Base-by-base conservation (phyloP, 1,140 invertebrate species). In the Portunus trituberculatus region DNA sequence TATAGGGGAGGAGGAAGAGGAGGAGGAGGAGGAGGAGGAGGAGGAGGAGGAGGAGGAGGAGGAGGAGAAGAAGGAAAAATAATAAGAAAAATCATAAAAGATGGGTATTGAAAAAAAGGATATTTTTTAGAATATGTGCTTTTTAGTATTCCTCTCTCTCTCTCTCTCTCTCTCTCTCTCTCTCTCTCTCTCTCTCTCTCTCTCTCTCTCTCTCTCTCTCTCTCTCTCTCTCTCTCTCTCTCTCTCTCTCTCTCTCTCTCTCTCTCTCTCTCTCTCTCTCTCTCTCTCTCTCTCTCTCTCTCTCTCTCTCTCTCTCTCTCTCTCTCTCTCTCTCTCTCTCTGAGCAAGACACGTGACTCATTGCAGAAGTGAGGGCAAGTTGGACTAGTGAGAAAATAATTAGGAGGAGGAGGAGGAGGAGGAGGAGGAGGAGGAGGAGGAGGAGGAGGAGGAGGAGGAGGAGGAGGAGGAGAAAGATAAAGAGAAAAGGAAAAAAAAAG, bases 241-340 rank as follows among this genome's bases (percentile, higher is more conserved):
- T n/a, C 67, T 76, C n/a, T 76, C 67, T 76, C n/a, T 76, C 67
- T 25, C n/a, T 76, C n/a, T n/a, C 67, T 76, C 67, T 76, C 67
- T 76, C 67, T 76, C 67, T 76, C 67, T 76, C 67, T 76, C 67
- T 76, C 67, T 76, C 67, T 76, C 67, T 76, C 67, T 76, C 67
- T 76, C 67, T 76, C 67, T 76, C 67, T 76, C 67, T 76, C 67
- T 76, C 67, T 76, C 67, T 76, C 67, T 76, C 67, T 76, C 67
- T 76, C 67, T 76, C 67, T 76, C 25, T 76, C 67, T 76, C 25
- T n/a, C 67, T 76, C 67, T 76, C 67, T 76, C 67, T 76, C 67
- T 76, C 67, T 76, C 67, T 76, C 25, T 76, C 67, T 76, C 25
- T n/a, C 67, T 76, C 67, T 76, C 67, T 76, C 67, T 8, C 67